Conservation (phyloP, 2,113 vertebrate genomes). For the Prolemur simus region DNA sequence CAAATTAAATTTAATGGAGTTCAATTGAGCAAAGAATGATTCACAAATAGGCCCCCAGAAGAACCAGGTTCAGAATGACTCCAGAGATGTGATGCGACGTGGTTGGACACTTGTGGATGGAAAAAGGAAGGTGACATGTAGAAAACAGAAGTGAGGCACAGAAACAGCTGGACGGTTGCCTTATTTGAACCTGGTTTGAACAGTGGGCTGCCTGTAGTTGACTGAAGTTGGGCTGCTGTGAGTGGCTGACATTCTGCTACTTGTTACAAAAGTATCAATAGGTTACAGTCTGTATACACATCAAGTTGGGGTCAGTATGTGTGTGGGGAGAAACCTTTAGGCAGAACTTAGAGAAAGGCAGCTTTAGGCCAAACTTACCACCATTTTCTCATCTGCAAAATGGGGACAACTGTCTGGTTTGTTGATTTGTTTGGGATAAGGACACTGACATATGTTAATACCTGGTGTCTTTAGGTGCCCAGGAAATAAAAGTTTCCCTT, state of each 20-base stretch:
- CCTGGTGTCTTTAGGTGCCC: not conserved
- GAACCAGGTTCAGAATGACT: not conserved
- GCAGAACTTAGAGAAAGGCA: not conserved
- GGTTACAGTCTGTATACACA: not conserved
- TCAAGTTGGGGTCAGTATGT: not conserved
- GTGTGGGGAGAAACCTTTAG: not conserved
- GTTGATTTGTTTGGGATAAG: not conserved
- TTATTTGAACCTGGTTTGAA: not conserved
- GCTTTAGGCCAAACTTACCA: not conserved
- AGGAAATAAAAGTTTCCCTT: not conserved
- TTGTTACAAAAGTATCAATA: not conserved
- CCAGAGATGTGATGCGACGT: not conserved
- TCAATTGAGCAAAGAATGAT: not conserved
- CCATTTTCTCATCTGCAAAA: conserved; percentile 5
- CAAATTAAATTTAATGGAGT: not conserved
- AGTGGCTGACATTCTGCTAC: not conserved
- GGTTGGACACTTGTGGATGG: not conserved
- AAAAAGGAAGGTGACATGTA: not conserved
- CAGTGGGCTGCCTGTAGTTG: not conserved
- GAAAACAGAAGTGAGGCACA: not conserved
- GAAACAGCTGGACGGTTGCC: not conserved
- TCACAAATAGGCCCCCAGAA: not conserved
- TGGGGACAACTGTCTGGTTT: not conserved
- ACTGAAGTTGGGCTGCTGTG: not conserved
- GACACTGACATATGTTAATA: not conserved